Evolutionary conservation across 2,888 invertebrate genomes (phyloP).

Genomic region (Crossocerus cetratus): DNA sequence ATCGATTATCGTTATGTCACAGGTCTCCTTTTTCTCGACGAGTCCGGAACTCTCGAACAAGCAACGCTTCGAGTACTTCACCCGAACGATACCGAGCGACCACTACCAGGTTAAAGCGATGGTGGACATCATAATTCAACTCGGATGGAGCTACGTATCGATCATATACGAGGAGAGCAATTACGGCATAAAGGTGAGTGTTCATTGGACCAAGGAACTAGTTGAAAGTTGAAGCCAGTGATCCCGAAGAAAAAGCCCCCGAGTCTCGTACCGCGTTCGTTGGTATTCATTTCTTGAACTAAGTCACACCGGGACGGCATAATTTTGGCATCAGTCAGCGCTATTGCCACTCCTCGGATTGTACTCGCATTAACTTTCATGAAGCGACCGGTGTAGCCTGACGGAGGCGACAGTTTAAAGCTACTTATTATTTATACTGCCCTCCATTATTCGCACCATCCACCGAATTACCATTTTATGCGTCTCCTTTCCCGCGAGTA

Average conservation of each 20-base stretch:
- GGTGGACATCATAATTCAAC: constrained; percentile 93
- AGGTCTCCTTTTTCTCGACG: constrained; percentile 98
- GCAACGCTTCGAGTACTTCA: constrained; percentile 95
- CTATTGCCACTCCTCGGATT: neutral
- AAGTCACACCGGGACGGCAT: neutral
- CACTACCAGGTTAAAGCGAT: constrained; percentile 96
- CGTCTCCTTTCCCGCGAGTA: too few species aligned
- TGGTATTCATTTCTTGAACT: neutral
- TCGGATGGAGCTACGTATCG: constrained; percentile 96
- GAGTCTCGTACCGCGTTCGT: neutral
- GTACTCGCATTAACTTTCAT: neutral
- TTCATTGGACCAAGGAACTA: neutral
- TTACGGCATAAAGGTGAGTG: constrained; percentile 92
- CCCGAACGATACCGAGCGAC: constrained; percentile 95
- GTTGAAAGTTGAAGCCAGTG: too few species aligned
- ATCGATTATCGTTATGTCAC: constrained; percentile 64
- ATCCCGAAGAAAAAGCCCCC: neutral
- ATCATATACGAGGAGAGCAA: constrained; percentile 97
- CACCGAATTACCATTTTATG: too few species aligned
- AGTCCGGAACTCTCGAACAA: constrained; percentile 96
- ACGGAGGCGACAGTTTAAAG: neutral
- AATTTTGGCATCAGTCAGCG: neutral
- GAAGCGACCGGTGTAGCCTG: neutral
- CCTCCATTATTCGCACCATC: too few species aligned
- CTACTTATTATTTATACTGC: neutral